Base-by-base conservation (phyloP, 2,888 invertebrate species). In the Lepetodrilus schrolli region DNA sequence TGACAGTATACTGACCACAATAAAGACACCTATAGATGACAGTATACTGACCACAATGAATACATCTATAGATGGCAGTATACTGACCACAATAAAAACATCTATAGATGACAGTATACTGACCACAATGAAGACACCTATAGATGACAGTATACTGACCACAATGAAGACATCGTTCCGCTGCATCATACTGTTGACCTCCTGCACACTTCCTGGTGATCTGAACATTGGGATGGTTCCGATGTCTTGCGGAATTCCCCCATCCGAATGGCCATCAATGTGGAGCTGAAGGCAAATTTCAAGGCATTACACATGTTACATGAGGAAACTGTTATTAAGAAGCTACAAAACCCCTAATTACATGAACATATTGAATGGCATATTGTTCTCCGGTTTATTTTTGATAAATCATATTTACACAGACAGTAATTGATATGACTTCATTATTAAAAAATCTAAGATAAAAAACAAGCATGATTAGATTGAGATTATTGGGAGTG, bases 101-200 rank as follows among this genome's bases (percentile, higher is more conserved):
- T 2, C 13, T 48, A 20, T n/a, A n/a, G 1, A 48, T 21, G 7
- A 48, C 48, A 5, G 10, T n/a, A 8, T 48, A 48, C 48, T 20
- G n/a, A n/a, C n/a, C 47, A 13, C 13, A 17, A 47, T 17, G 17
- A 47, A 13, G 2, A 2, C 7, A 47, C 2, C 13, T 48, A 20
- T n/a, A n/a, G 1, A 48, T 21, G 7, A 48, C 26, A 4, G 8
- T 30, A 17, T 30, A 68, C 75, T 74, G 66, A 87, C 88, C 82
- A 82, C 80, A 66, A 88, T 85, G 69, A 86, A 88, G n/a, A 81
- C 82, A 69, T 88, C 87, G 70, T 86, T 88, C 38, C 78, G 74
- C 72, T 87, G 88, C 82, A 86, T 84, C 77, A 87, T 80, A 36
- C 74, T 79, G 47, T 81, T 58, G 4, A 87, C 70, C 47, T 88